Base-by-base conservation (phyloP, 2,113 vertebrate species). In the Brachyhypopomus occidentalis region DNA sequence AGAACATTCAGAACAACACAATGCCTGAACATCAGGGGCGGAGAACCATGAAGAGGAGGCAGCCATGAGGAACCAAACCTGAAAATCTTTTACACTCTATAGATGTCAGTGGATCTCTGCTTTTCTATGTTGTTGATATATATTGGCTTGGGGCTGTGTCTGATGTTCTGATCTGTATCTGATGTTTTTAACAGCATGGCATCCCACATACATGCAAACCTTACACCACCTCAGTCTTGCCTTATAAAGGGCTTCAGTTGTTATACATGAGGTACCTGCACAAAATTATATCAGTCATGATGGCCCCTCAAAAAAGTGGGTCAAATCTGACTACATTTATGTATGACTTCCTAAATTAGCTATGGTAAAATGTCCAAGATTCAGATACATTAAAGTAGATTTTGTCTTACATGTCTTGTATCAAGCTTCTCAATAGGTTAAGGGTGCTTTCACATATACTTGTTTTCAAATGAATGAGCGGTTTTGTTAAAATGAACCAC, bases 251-350 rank as follows among this genome's bases (percentile, higher is more conserved):
- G 97, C 87, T 94, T 96, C 84, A 93, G n/a, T n/a, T n/a, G n/a
- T n/a, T n/a, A 82, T 95, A 94, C 1, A 97, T 98, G 87, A 98
- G 92, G 88, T 98, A 99, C 88, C 97, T 99, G 93, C 63, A 88
- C 0, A 64, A 36, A 23, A 38, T 84, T 64, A 64, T 79, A 9
- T 34, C 34, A 67, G 63, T n/a, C n/a, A 9, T 45, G 8, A n/a
- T 17, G 34, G 30, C 62, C 5, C 14, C 5, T 19, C 17, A 30
- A 66, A 8, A 1, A 22, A 67, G 38, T 17, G 19, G 14, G 19
- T 20, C 7, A 48, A 2, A 60, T 5, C 17, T 70, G 20, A 14
- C 4, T 17, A 0, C 30, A 1, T 52, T 48, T 48, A 52, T 52
- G 45, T 14, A 2, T 1, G 12, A 14, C 12, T 52, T 30, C 7